phyloP scores from a whole-genome alignment of 2,797 vertebrate species.

The Varecia variegata region DNA sequence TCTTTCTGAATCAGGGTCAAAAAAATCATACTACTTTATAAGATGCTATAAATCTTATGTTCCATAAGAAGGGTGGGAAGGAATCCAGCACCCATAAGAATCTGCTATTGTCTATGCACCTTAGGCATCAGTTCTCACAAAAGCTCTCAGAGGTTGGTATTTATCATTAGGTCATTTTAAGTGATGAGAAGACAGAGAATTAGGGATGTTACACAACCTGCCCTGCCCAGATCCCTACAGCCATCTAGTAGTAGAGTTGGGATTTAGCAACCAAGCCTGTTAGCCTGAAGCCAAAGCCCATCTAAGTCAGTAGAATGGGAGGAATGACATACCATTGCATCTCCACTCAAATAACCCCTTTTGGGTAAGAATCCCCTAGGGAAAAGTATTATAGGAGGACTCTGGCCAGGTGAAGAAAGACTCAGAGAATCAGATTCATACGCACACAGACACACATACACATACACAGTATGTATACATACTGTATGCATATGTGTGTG shows the following conservation, averaged over 20 bases:
- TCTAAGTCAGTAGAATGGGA: background rate
- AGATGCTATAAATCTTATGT: background rate
- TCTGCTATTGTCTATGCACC: background rate
- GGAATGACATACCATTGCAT: background rate
- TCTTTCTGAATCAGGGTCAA: conserved; percentile 30
- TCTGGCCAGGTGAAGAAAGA: background rate
- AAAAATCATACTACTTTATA: background rate
- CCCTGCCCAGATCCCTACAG: background rate
- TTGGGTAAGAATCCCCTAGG: background rate
- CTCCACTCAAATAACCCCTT: background rate
- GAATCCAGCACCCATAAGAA: background rate
- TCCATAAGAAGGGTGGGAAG: background rate
- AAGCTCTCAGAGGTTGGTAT: background rate
- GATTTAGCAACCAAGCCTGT: background rate
- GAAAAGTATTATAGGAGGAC: background rate
- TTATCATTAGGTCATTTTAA: conserved; percentile 18
- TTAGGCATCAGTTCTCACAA: conserved; percentile 23
- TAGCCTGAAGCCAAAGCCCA: background rate
- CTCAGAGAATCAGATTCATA: background rate
- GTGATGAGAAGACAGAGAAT: background rate
- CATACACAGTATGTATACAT: background rate
- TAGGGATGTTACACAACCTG: background rate
- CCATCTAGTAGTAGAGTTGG: background rate
- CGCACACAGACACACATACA: background rate
- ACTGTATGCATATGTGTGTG: background rate